Evolutionary conservation across 2,797 vertebrate species (phyloP).

Genomic region (Bryconaethiops microstoma): DNA sequence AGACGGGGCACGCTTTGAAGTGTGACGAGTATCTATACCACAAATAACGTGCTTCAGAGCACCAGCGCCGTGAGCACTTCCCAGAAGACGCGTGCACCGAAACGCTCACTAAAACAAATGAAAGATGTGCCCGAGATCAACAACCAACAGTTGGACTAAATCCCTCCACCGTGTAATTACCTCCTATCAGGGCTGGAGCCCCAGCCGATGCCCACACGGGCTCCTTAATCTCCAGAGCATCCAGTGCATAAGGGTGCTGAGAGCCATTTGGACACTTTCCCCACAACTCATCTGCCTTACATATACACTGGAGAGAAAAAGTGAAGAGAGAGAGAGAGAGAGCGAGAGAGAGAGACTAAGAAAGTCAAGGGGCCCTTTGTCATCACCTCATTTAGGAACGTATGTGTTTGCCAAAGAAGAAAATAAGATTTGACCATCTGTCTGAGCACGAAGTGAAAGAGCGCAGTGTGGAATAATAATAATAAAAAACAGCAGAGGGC

Average conservation of each 20-base stretch:
- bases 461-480: not conserved
- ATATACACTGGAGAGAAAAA: conserved; percentile 4
- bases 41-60: conserved; percentile 11
- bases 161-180: conserved; percentile 44
- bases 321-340: not conserved
- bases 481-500: not conserved
- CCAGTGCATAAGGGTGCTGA: conserved; percentile 5
- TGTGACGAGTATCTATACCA: conserved; percentile 9
- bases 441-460: not conserved
- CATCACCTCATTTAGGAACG: not conserved
- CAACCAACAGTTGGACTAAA: conserved; percentile 10
- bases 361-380: conserved; percentile 1
- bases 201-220: not conserved
- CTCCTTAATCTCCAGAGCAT: conserved; percentile 2
- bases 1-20: conserved; percentile 16
- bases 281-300: conserved; percentile 16
- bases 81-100: conserved; percentile 23
- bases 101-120: not conserved
- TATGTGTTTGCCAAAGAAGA: not conserved
- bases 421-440: not conserved
- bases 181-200: conserved; percentile 16
- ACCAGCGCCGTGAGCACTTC: conserved; percentile 14
- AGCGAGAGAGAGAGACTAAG: not conserved
- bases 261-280: conserved; percentile 10
- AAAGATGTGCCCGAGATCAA: conserved; percentile 19